Evolutionary conservation across 2,113 vertebrate genomes (phyloP), one percentile per base, ranked within the genome.

Genomic region (Poeciliopsis occidentalis): DNA sequence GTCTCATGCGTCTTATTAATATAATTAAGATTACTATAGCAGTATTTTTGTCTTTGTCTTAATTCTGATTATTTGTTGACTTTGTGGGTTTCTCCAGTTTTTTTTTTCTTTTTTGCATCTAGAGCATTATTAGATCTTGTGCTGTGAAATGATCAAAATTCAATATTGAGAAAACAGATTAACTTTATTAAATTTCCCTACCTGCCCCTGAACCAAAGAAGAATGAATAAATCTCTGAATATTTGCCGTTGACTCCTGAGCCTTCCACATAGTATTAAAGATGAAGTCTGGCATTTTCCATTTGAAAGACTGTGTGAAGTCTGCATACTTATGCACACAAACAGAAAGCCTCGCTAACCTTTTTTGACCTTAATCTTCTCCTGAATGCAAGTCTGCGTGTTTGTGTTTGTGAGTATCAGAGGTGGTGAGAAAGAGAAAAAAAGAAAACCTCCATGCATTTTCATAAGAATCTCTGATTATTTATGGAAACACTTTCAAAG

Each of bases 361-460:
- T 80, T 68, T 78, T 73, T 75, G 78, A 89, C 84, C 84, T 66
- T 82, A 41, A 85, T 79, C 64, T 76, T 82, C 67, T 75, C 32
- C 47, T 67, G 32, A 67, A 75, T 54, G 64, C 78, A 64, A 67
- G 51, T 75, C 12, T 72, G 37, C 62, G 3, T 44, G 41, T 66
- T 70, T 39, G 51, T 57, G 39, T 60, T 31, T 82, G 54, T 8
- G 61, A 78, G 30, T 15, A 32, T 37, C 30, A 15, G 12, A 47
- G 32, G 11, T 2, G 44, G 29, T 12, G 74, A 66, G 76, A 68
- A 78, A 71, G 41, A 29, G 10, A n/a, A 24, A 8, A 8, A 57
- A 57, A 57, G 19, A 54, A 54, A 54, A 54, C 44, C 64, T 0
- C 44, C 57, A 63, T 63, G 44, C 57, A 71, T 54, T 29, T 64